Conservation (phyloP, 1,140 invertebrate species). For the Lepidurus arcticus region DNA sequence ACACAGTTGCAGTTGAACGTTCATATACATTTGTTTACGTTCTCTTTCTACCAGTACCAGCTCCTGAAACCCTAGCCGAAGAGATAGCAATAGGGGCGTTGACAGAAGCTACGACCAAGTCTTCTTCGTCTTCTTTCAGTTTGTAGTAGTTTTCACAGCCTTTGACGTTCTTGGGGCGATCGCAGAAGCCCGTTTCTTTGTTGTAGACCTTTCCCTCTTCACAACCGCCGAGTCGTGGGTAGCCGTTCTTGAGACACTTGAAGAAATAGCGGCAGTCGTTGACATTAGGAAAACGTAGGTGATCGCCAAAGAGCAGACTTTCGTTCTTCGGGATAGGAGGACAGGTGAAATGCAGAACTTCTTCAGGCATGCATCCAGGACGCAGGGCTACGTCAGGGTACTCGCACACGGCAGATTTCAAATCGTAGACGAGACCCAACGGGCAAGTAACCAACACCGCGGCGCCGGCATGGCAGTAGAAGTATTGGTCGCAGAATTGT, state of each 20-base stretch:
- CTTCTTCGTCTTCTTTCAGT: background rate
- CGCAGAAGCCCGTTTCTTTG: constrained; percentile 44
- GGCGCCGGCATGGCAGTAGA: constrained; percentile 29
- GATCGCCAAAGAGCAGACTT: constrained; percentile 38
- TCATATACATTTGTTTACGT: too few relatives aligned
- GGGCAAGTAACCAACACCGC: constrained; percentile 42
- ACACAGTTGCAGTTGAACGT: too few relatives aligned
- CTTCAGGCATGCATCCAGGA: constrained; percentile 36
- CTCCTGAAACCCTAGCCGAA: too few relatives aligned
- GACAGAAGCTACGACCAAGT: background rate
- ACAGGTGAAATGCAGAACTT: constrained; percentile 42
- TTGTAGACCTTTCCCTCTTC: constrained; percentile 47
- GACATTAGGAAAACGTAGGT: constrained; percentile 40
- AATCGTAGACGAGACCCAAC: constrained; percentile 47
- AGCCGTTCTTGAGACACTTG: constrained; percentile 43
- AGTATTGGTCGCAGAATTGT: constrained; percentile 34
- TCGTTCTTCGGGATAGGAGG: constrained; percentile 41
- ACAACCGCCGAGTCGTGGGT: constrained; percentile 44
- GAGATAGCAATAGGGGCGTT: background rate
- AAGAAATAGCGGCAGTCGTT: constrained; percentile 44
- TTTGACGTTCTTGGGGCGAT: constrained; percentile 44
- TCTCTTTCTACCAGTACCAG: too few relatives aligned
- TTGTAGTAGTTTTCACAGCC: constrained; percentile 35
- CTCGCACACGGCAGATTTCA: constrained; percentile 38
- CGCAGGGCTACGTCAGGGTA: constrained; percentile 39